Percentiles rank a stretch among this genome's conserved stretches.
These are phyloP conservation scores for Sorex fumeus DNA, from an alignment of 2,113 vertebrate species.

Conservation along the genomic window DNA sequence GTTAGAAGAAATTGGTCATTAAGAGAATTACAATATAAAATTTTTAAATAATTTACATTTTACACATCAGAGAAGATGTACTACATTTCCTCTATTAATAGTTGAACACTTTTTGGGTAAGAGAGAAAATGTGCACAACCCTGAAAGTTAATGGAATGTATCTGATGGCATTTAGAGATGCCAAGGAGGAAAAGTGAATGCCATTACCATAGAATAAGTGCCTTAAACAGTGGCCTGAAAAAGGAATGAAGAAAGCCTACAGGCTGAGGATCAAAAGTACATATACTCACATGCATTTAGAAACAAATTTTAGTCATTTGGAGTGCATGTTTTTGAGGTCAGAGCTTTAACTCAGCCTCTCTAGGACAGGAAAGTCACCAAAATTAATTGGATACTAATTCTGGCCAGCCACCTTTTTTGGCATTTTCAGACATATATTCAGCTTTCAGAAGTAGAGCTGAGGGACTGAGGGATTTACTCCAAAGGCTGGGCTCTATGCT, in stretches of 20 bases:
- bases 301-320: not conserved
- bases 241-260: not conserved
- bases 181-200: not conserved
- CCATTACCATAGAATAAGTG: not conserved
- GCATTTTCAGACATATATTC: slow-evolving; percentile 14
- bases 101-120: not conserved
- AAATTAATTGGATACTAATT: not conserved
- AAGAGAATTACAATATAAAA: slow-evolving; percentile 23
- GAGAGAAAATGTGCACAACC: not conserved
- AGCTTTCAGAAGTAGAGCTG: not conserved
- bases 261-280: not conserved
- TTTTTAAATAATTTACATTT: not conserved
- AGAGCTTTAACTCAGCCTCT: not conserved
- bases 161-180: not conserved
- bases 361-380: not conserved
- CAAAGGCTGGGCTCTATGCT: no score
- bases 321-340: not conserved
- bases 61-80: not conserved
- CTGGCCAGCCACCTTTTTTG: not conserved
- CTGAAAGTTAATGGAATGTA: not conserved
- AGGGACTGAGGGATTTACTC: no score
- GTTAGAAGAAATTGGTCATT: not conserved
- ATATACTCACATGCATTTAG: not conserved
- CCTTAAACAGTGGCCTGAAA: slow-evolving; percentile 33
- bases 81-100: not conserved